A percentile compares a stretch with the other conserved stretches of the same genome.
Evolutionary conservation across 2,113 vertebrate genomes (phyloP).

Genomic region (Gymnocephalus cernua): DNA sequence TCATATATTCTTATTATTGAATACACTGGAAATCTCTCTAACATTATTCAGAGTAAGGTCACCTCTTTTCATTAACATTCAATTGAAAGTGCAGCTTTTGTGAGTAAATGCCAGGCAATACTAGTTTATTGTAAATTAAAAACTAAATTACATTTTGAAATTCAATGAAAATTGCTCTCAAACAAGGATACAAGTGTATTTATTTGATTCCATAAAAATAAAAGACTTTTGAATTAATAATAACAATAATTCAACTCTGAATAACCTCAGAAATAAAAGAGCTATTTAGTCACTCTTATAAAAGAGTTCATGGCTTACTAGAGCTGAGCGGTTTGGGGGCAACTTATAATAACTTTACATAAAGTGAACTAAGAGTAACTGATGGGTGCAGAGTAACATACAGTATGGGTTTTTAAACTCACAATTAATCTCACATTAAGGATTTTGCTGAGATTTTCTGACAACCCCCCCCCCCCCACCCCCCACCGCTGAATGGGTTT

Average conservation of each 20-base stretch:
- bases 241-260: neutral
- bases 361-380: neutral
- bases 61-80: neutral
- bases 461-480: neutral
- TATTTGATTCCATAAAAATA: neutral
- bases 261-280: no score
- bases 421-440: neutral
- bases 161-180: neutral
- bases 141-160: neutral
- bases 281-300: neutral
- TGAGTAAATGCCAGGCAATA: neutral
- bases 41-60: constrained; percentile 2
- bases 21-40: neutral
- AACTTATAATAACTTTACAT: neutral
- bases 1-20: neutral
- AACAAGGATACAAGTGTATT: neutral
- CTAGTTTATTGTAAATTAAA: neutral
- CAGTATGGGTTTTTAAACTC: neutral
- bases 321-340: neutral
- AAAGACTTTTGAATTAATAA: neutral
- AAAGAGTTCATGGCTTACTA: neutral
- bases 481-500: neutral
- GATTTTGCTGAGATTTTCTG: neutral
- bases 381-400: neutral
- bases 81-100: neutral